Evolutionary conservation across 1,140 invertebrate species (phyloP), one percentile per base, ranked within the genome.

Genomic region (Chlorops oryzae): DNA sequence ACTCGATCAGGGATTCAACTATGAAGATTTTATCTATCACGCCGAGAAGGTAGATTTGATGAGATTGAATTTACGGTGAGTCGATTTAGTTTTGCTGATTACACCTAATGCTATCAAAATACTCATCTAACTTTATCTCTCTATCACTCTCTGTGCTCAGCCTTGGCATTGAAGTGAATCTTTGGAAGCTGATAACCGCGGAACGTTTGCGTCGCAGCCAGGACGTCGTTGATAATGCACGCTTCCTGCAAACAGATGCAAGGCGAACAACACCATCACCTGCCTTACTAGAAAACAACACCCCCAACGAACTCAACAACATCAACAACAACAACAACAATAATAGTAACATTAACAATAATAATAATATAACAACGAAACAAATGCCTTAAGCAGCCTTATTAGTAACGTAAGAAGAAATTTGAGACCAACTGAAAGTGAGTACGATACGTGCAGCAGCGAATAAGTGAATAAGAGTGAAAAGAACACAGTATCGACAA

Each of bases 31-130:
- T 22, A 71, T 91, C 32, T 78, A 81, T 52, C 80, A 85, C 55
- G 77, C 90, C 51, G 83, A 79, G 2, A 77, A 85, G 59, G 83
- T 90, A 54, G 91, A 94, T 74, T 66, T 94, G 40, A 77, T 80
- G 41, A 79, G 79, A 62, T 62, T 92, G 38, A 79, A 81, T 37
- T 73, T 94, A 38, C 83, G 79, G 85, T 88, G 74, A 70, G 75
- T 34, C 20, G 7, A n/a, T 40, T n/a, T 40, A 20, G 5, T 18
- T 21, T 20, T 17, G 2, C 22, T 40, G 18, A 12, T 10, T 39
- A n/a, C n/a, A n/a, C n/a, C n/a, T n/a, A n/a, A n/a, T n/a, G 12
- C 1, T 3, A 17, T 38, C 5, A 9, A 27, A 51, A 15, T 23
- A 23, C 24, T 40, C 12, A 18, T 17, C 20, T 40, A 5, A 6